Base-by-base conservation (phyloP, 2,888 invertebrate genomes). In the Zonitis immaculata region DNA sequence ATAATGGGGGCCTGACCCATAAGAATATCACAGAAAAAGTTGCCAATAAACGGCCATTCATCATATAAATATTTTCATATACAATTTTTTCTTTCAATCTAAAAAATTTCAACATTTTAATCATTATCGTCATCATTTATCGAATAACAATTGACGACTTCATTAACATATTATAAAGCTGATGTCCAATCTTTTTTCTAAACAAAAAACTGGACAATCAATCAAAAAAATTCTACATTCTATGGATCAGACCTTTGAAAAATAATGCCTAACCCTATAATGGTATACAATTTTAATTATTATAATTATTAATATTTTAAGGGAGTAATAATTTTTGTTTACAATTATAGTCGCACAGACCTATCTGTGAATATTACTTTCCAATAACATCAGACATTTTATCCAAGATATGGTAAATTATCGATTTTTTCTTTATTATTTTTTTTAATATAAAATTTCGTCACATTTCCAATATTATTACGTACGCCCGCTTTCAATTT, bases 1-100 rank as follows among this genome's bases (percentile, higher is more conserved):
- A 58, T 60, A 51, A 56, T 61, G 59, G 65, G 66, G 73, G 74
- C 75, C 76, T 76, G 76, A 75, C 73, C 76, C 75, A 76, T 74
- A 62, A 76, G 76, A 76, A 76, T 76, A 76, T 76, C 76, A 76
- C 76, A 76, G 76, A 66, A 70, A 71, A 67, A 63, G 57, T 60
- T 55, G 65, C 67, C 70, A 64, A 58, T 65, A 63, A 58, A 44
- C 61, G 68, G 68, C 69, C 58, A 59, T 67, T 25, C 65, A 16
- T 18, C 39, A 69, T 69, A 68, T 67, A 67, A 66, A 66, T 69
- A 68, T 67, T 65, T 66, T 65, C 66, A 66, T 60, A 57, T 60
- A n/a, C 58, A 57, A 57, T 18, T n/a, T n/a, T n/a, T n/a, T n/a
- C n/a, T n/a, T n/a, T 60, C 60, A 63, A 59, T 61, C 58, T 57